phyloP scores from a whole-genome alignment of 2,113 vertebrate species.

The Passer domesticus region DNA sequence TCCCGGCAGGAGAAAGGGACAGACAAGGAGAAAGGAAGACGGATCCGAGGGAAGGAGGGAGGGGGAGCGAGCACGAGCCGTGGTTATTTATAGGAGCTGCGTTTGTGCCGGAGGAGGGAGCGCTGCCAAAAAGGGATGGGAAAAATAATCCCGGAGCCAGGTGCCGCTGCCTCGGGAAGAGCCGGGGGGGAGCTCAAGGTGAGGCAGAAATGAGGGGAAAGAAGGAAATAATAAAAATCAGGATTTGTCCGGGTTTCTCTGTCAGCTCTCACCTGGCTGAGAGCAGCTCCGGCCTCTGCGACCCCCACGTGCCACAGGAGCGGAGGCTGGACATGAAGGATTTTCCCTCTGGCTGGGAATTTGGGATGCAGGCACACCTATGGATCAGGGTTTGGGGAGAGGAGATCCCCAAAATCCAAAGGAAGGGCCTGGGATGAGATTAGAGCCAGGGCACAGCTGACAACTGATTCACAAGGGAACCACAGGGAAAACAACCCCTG shows the following conservation, averaged over 20 bases:
- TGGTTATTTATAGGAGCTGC: slow-evolving; percentile 64
- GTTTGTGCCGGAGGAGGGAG: slow-evolving; percentile 35
- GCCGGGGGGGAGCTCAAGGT: slow-evolving; percentile 13
- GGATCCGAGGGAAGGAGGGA: background rate
- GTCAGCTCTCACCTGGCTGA: background rate
- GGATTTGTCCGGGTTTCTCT: fast-evolving
- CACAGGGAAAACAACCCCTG: fast-evolving
- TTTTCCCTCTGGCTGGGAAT: background rate
- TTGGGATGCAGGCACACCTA: fast-evolving
- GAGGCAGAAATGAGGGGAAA: background rate
- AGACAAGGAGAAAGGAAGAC: slow-evolving; percentile 15
- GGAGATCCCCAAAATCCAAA: fast-evolving
- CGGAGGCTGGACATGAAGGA: fast-evolving
- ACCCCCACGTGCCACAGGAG: fast-evolving
- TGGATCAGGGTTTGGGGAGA: fast-evolving
- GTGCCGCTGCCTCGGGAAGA: slow-evolving; percentile 31
- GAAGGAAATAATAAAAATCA: fast-evolving
- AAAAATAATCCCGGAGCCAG: slow-evolving; percentile 65
- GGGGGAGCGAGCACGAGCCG: background rate
- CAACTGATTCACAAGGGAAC: fast-evolving
- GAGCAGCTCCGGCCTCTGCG: fast-evolving
- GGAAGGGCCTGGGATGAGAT: background rate
- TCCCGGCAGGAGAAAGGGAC: background rate
- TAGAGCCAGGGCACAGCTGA: fast-evolving
- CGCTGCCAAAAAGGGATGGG: slow-evolving; percentile 49